phyloP scores from a whole-genome alignment of 1,140 invertebrate species.

The Halictus rubicundus region DNA sequence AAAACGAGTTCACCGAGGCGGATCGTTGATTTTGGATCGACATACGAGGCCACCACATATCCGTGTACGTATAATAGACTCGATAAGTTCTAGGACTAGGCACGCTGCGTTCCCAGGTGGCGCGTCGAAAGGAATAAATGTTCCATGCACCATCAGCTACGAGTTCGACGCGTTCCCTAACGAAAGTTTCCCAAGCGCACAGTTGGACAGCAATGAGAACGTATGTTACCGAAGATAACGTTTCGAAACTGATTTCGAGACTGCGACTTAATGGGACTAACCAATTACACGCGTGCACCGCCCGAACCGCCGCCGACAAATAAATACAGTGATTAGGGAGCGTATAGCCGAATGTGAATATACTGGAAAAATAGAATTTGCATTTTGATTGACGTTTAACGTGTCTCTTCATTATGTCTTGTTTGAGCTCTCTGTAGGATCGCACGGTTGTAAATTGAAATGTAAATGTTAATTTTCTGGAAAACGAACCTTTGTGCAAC shows the following conservation, averaged over 20 bases:
- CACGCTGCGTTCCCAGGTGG: conserved; percentile 15
- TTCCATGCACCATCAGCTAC: not conserved
- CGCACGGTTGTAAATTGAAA: too few relatives aligned
- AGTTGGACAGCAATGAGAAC: not conserved
- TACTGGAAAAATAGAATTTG: too few relatives aligned
- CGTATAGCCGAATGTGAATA: too few relatives aligned
- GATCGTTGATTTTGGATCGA: conserved; percentile 50
- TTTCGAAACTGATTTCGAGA: not conserved
- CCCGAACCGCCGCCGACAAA: not conserved
- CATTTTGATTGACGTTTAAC: too few relatives aligned
- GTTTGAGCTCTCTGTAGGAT: too few relatives aligned
- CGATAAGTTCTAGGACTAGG: conserved; percentile 60
- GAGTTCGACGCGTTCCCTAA: not conserved
- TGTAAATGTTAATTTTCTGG: too few relatives aligned
- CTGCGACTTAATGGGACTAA: not conserved
- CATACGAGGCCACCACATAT: conserved; percentile 59
- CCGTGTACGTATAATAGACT: conserved; percentile 66
- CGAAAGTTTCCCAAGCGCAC: not conserved
- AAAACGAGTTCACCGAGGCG: conserved; percentile 16
- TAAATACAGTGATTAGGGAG: too few relatives aligned
- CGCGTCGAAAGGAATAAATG: conserved; percentile 5
- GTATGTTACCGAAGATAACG: not conserved
- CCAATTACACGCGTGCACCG: not conserved
- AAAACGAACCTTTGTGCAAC: too few relatives aligned
- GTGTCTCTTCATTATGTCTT: too few relatives aligned